These are phyloP conservation scores for Hecatera dysodea DNA, from an alignment of 2,888 invertebrate genomes.

Conservation along the genomic window DNA sequence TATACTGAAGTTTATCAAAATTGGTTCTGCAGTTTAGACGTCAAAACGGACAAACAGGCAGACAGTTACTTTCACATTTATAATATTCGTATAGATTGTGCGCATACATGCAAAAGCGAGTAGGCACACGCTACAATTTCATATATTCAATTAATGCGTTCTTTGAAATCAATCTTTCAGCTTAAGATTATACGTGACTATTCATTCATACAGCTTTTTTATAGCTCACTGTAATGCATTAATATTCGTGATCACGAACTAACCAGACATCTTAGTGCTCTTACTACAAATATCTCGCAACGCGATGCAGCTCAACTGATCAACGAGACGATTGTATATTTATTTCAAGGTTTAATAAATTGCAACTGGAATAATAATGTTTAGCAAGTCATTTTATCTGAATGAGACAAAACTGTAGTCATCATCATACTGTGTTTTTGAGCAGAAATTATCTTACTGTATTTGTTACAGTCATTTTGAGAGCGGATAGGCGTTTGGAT, in stretches of 20 bases:
- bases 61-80: not conserved
- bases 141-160: constrained; percentile 1
- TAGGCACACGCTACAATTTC: not conserved
- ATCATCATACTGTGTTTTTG: not conserved
- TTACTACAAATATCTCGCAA: constrained; percentile 10
- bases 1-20: not conserved
- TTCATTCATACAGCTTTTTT: not conserved
- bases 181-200: not conserved
- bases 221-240: constrained; percentile 7
- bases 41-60: not conserved
- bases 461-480: not conserved
- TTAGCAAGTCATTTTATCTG: constrained; percentile 4
- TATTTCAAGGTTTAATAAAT: constrained; percentile 41
- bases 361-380: constrained; percentile 27
- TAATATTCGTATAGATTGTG: not conserved
- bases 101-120: not conserved
- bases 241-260: constrained; percentile 25
- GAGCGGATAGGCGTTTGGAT: not conserved
- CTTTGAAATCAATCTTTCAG: not conserved
- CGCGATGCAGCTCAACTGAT: constrained; percentile 5
- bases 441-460: not conserved
- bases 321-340: not conserved
- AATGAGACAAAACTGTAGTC: constrained; percentile 4
- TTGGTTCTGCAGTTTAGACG: not conserved
- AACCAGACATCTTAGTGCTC: constrained; percentile 1